A percentile compares a stretch with the other conserved stretches of the same genome.
phyloP scores from a whole-genome alignment of 2,888 invertebrate species.

The Leptinotarsa juncta region DNA sequence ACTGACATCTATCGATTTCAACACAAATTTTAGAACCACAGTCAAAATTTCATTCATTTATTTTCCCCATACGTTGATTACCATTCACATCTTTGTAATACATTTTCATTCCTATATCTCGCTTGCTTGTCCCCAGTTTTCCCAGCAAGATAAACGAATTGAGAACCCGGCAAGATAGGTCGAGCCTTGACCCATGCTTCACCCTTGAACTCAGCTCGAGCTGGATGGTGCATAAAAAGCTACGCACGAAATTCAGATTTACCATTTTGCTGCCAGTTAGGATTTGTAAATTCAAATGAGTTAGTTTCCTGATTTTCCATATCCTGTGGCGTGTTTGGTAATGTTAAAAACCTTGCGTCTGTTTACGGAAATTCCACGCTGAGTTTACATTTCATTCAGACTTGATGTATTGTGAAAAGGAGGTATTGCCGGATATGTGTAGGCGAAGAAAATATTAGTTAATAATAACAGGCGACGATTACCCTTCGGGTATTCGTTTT shows the following conservation, averaged over 20 bases:
- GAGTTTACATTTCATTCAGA: slow-evolving; percentile 27
- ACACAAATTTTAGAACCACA: too few species aligned
- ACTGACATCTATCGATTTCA: too few species aligned
- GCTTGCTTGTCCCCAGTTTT: not conserved
- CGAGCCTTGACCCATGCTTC: slow-evolving; percentile 59
- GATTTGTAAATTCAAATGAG: slow-evolving; percentile 4
- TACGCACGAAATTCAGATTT: slow-evolving; percentile 36
- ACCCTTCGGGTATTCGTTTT: too few species aligned
- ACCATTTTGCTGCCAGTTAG: not conserved
- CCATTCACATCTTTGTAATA: too few species aligned
- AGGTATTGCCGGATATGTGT: not conserved
- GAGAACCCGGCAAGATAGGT: not conserved
- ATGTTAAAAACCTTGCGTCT: not conserved
- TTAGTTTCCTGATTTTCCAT: slow-evolving; percentile 21
- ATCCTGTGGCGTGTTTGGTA: not conserved
- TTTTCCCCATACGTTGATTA: too few species aligned
- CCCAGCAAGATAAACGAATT: not conserved
- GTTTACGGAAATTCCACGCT: slow-evolving; percentile 37
- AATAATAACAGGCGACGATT: too few species aligned
- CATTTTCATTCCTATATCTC: too few species aligned
- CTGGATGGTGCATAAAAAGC: slow-evolving; percentile 27
- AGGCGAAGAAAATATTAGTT: too few species aligned
- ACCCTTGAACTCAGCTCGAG: slow-evolving; percentile 57
- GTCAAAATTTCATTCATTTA: too few species aligned
- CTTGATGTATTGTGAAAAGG: slow-evolving; percentile 15